These are phyloP conservation scores for Macrostomum cliftonense DNA, from an alignment of 2,888 invertebrate species.

Conservation along the genomic window DNA sequence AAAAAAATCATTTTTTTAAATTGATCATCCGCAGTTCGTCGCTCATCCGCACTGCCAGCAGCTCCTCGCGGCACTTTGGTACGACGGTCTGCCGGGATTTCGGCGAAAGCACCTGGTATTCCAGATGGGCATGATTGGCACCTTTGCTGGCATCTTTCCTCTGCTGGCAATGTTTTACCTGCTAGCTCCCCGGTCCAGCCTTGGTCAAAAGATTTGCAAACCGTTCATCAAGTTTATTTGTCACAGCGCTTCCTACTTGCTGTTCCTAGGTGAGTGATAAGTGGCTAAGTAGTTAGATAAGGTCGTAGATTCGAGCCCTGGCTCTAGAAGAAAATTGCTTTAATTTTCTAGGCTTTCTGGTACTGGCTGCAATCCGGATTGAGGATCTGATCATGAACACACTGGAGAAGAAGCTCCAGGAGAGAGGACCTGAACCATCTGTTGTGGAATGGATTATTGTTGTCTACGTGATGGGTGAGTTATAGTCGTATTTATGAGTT, in stretches of 20 bases:
- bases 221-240: conserved; percentile 98
- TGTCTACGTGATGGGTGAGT: conserved; percentile 6
- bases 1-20: no score
- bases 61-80: conserved; percentile 81
- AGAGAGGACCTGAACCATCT: conserved; percentile 5
- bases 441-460: conserved; percentile 8
- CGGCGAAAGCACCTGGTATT: conserved; percentile 73
- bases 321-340: no score
- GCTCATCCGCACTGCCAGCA: conserved; percentile 91
- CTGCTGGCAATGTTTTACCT: conserved; percentile 78
- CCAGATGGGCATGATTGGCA: conserved; percentile 65
- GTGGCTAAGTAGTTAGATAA: no score
- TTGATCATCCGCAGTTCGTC: conserved; percentile 84
- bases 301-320: no score
- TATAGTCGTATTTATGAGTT: no score
- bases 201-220: conserved; percentile 79
- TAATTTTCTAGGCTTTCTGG: conserved; percentile 5
- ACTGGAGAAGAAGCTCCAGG: neutral
- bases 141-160: conserved; percentile 48
- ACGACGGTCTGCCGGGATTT: conserved; percentile 83
- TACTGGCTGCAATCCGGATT: conserved; percentile 5
- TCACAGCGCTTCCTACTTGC: conserved; percentile 89
- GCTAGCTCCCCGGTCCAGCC: conserved; percentile 66
- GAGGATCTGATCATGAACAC: neutral
- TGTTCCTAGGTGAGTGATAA: conserved; percentile 57